Conservation (phyloP, 2,888 invertebrate genomes). For the Buathra laborator region DNA sequence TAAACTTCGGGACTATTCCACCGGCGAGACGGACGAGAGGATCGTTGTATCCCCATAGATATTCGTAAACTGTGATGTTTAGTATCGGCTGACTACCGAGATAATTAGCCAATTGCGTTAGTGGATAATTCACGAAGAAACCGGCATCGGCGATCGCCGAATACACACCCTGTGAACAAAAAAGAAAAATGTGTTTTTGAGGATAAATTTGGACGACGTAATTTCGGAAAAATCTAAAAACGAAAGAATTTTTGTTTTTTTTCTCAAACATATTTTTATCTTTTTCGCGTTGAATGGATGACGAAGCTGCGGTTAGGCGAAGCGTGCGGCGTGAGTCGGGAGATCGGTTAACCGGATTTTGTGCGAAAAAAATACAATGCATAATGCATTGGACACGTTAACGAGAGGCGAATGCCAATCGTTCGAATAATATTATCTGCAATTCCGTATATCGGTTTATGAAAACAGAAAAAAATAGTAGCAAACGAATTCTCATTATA, state of each 20-base stretch:
- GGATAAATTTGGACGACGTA: not conserved
- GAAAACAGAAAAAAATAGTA: slow-evolving; percentile 44
- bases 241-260: not conserved
- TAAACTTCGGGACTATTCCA: slow-evolving; percentile 91
- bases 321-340: too few relatives aligned
- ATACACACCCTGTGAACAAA: slow-evolving; percentile 86
- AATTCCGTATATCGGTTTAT: slow-evolving; percentile 12
- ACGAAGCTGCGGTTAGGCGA: too few relatives aligned
- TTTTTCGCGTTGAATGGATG: too few relatives aligned
- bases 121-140: slow-evolving; percentile 87
- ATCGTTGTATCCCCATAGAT: slow-evolving; percentile 94
- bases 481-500: slow-evolving; percentile 2
- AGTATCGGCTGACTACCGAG: slow-evolving; percentile 89
- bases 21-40: slow-evolving; percentile 90
- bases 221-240: not conserved
- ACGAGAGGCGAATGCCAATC: slow-evolving; percentile 49
- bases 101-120: slow-evolving; percentile 87
- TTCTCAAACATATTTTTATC: too few relatives aligned
- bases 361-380: not conserved
- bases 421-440: slow-evolving; percentile 32
- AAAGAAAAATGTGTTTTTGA: not conserved
- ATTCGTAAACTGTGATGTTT: slow-evolving; percentile 89
- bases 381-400: slow-evolving; percentile 31
- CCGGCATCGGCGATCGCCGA: slow-evolving; percentile 87
- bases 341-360: too few relatives aligned